Evolutionary conservation across 2,888 invertebrate species (phyloP), one percentile per base, ranked within the genome.

Genomic region (Orthosia gothica): DNA sequence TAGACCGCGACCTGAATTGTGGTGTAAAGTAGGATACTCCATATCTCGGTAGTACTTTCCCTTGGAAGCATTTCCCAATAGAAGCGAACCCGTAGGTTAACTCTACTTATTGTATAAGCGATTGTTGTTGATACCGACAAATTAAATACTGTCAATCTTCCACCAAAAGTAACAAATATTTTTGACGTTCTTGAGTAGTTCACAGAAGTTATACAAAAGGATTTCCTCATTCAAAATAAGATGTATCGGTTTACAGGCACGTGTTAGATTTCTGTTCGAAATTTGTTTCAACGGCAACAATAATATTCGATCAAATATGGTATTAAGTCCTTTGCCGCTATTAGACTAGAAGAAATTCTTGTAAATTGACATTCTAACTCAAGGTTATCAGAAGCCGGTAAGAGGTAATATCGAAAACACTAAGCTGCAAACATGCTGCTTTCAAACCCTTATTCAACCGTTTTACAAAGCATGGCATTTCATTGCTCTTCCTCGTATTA

Each of bases 201-300:
- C 40, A 7, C 32, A 18, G 32, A 32, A 40, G 18, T 58, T 7
- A 5, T 59, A 7, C n/a, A 59, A 59, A n/a, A 40, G 40, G n/a
- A 59, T 59, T 59, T 59, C 40, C 40, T 59, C 40, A 13, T 12
- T 59, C n/a, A n/a, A 32, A 40, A 58, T 18, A 58, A 59, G 59
- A 11, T 40, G 40, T 40, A 40, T 59, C 45, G 15, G 1, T 20
- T 61, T 15, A 45, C 15, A 45, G 45, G 4, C n/a, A 61, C 59
- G 59, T 20, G 45, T 7, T 40, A 13, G 13, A n/a, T 40, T 59
- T 9, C 45, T 15, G 45, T 20, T 61, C 59, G 1, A 40, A 40
- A 13, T 7, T 13, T 15, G 59, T 45, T 40, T 58, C n/a, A n/a
- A 40, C n/a, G 59, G 20, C 40, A 59, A 45, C 59, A 59, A 18